Evolutionary conservation across 2,888 invertebrate genomes (phyloP).

Genomic region (Cyaniris semiargus): DNA sequence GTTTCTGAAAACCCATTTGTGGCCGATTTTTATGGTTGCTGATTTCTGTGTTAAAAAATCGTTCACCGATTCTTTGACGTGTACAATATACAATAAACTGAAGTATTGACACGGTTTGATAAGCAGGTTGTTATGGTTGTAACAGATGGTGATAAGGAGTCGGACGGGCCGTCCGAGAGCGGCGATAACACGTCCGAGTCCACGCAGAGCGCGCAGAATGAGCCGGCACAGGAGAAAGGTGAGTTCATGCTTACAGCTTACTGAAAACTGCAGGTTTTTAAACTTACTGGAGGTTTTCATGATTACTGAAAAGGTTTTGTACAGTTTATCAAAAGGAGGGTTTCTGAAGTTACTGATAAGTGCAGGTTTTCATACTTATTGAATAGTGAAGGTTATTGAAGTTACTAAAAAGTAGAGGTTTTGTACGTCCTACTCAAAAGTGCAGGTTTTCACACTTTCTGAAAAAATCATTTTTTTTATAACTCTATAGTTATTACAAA

Average conservation of each 20-base stretch:
- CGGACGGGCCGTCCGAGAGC: conserved; percentile 77
- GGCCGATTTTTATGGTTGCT: background rate
- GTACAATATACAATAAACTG: background rate
- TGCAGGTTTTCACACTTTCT: background rate
- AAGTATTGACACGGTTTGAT: conserved; percentile 16
- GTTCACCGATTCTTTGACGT: background rate
- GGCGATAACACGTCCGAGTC: conserved; percentile 77
- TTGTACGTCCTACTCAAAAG: no score
- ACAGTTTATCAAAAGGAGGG: no score
- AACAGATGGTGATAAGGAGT: conserved; percentile 77
- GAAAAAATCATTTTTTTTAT: background rate
- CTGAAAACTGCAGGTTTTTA: background rate
- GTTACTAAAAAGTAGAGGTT: no score
- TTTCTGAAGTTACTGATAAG: background rate
- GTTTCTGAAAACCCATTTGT: background rate
- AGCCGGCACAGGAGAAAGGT: conserved; percentile 78
- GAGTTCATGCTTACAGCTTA: conserved; percentile 33
- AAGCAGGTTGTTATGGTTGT: conserved; percentile 35
- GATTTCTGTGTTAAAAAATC: background rate
- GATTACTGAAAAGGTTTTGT: background rate
- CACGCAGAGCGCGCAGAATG: conserved; percentile 68
- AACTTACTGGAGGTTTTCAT: background rate
- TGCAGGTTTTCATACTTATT: background rate
- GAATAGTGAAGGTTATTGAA: background rate
- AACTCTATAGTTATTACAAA: background rate